A percentile compares a stretch with the other conserved stretches of the same genome.
Evolutionary conservation across 2,797 vertebrate species (phyloP).

Genomic region (Trichosurus vulpecula): DNA sequence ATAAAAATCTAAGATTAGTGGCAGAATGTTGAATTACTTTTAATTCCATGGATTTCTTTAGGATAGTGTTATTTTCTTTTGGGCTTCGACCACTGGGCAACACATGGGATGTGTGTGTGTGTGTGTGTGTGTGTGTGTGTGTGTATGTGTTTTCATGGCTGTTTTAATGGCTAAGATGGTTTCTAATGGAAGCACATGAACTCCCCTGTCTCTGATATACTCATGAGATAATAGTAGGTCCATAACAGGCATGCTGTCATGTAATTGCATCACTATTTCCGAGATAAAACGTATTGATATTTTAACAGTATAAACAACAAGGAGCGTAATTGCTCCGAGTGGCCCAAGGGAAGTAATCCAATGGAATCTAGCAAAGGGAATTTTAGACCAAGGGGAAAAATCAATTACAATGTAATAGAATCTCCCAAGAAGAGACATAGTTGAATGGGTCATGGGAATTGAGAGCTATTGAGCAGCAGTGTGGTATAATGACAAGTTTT

Average conservation of each 20-base stretch:
- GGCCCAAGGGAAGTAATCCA: constrained; percentile 49
- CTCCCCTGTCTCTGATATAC: constrained; percentile 10
- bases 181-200: neutral
- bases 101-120: neutral
- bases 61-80: neutral
- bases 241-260: constrained; percentile 1
- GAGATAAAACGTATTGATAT: constrained; percentile 57
- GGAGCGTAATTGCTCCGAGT: constrained; percentile 54
- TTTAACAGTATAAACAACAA: constrained; percentile 58
- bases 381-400: constrained; percentile 54
- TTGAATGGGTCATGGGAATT: neutral
- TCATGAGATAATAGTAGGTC: constrained; percentile 31
- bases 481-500: neutral
- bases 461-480: neutral
- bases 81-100: too few species aligned
- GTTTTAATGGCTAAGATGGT: neutral
- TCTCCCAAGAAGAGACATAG: neutral
- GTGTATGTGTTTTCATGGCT: neutral
- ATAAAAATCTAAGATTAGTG: neutral
- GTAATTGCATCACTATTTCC: constrained; percentile 24
- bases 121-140: neutral
- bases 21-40: neutral
- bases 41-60: neutral
- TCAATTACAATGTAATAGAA: constrained; percentile 61
- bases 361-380: constrained; percentile 69